Evolutionary conservation across 2,113 vertebrate genomes (phyloP), one percentile per base, ranked within the genome.

Genomic region (Neolamprologus longior): DNA sequence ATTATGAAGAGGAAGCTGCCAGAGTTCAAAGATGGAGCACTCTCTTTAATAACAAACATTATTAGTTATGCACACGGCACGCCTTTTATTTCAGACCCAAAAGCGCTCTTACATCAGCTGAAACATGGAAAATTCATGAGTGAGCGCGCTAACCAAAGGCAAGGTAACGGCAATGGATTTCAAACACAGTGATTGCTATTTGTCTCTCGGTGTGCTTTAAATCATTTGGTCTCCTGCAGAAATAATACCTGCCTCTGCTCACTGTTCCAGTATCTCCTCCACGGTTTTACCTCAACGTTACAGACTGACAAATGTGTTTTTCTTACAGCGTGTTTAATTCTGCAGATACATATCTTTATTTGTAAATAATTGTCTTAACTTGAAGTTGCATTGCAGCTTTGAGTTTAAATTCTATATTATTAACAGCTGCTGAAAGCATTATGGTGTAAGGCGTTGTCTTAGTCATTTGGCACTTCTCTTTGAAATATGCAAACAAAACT

Each of bases 41-140:
- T 93, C 84, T 57, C 87, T 87, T 87, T 87, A 92, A 90, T 94
- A 83, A 92, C 87, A 92, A 94, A 93, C 90, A 90, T 50, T 80
- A 87, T 95, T 93, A 89, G 89, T 92, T 83, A 90, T 93, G 90
- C 93, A 94, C 90, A 90, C 55, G 89, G 76, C 90, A 90, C 71
- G 88, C 68, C 73, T 90, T 92, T 93, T 86, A 95, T 96, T 96
- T 94, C 95, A 95, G 89, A 84, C 81, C 95, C 92, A 76, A 91
- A 92, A 94, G 93, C 88, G 2, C 84, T 96, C 82, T 96, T 96
- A 92, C 94, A 93, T 96, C 95, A 96, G 89, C 7, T 45, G 73
- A 87, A 90, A 92, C 85, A 90, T 91, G 68, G 87, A 92, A 94
- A 85, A 94, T 94, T 94, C 88, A 94, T 93, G 89, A 94, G 85